These are phyloP conservation scores for Arbacia lixula DNA, from an alignment of 53 echinoderm and acorn worm genomes.

Conservation along the genomic window DNA sequence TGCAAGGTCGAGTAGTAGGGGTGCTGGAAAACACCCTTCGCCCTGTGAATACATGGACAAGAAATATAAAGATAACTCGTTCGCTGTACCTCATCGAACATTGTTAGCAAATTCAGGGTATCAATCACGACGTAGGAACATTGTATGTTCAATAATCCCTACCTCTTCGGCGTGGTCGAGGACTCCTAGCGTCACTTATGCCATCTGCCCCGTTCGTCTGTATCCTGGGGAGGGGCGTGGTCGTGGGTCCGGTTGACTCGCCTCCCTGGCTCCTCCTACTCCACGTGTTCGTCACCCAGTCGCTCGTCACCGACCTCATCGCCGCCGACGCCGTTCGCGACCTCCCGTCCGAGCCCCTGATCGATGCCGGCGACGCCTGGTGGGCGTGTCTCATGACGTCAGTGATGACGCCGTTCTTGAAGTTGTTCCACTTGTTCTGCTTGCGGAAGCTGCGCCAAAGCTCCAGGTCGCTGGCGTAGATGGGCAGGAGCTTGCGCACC, in stretches of 20 bases:
- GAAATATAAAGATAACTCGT: too few relatives aligned
- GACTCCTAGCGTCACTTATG: neutral
- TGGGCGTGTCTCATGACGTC: conserved; percentile 67
- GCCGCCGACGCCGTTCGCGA: neutral
- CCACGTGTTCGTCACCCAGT: conserved; percentile 34
- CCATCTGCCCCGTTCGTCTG: neutral
- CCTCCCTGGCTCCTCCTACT: conserved; percentile 6
- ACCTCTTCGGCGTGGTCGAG: conserved; percentile 24
- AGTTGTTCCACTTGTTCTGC: conserved; percentile 88
- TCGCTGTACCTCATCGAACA: neutral
- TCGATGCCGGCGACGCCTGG: conserved; percentile 41
- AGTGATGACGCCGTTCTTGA: conserved; percentile 80
- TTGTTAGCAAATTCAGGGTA: neutral
- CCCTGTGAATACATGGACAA: too few relatives aligned
- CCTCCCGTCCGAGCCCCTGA: neutral
- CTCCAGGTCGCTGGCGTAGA: conserved; percentile 73
- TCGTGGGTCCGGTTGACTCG: conserved; percentile 12
- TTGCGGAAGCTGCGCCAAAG: conserved; percentile 87
- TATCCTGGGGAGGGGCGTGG: conserved; percentile 35
- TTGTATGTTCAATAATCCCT: neutral
- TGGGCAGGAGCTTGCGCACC: conserved; percentile 63
- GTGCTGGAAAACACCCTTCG: too few relatives aligned
- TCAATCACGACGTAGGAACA: too few relatives aligned
- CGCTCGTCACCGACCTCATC: conserved; percentile 21
- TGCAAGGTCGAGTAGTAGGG: too few relatives aligned